Base-by-base conservation (phyloP, 2,888 invertebrate genomes). In the Drosophila pseudotakahashii region DNA sequence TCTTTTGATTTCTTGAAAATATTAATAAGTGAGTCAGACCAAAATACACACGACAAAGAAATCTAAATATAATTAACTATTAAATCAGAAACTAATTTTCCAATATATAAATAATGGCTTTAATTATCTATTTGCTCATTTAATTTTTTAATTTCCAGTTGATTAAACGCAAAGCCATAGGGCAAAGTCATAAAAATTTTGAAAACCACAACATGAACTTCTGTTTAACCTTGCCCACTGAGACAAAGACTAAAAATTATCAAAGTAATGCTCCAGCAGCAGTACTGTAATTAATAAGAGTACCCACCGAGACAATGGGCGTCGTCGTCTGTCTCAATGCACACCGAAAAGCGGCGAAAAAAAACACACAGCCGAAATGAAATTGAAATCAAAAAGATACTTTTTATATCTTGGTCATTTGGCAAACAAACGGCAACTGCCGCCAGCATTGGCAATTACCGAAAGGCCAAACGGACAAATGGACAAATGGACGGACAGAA, bases 381-480 rank as follows among this genome's bases (percentile, higher is more conserved):
- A 75, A 75, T 72, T 53, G 53, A 37, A 74, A 73, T 70, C 48
- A 72, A 64, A 50, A 54, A 73, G 44, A 60, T 59, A 64, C 52
- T 71, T 72, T 53, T 57, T 48, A 71, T 57, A 57, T 76, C 63
- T 66, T 72, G 58, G 77, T 58, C 60, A 75, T 75, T 75, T 66
- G 59, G 55, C 70, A 67, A 73, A 60, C 58, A 62, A 73, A 73
- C 67, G 73, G 67, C 73, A 79, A 76, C 76, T 78, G 74, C 79
- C 71, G 62, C 62, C 71, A 74, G 75, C 82, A 70, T 76, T 82
- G 74, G 82, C 63, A 82, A 78, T 76, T 71, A 75, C 62, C 74
- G 80, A 85, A 82, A 82, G 80, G 82, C 72, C 77, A 84, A 75
- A 48, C 41, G 44, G 58, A 23, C 48, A 67, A 52, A 39, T 32